Percentiles rank a stretch among this genome's conserved stretches.
Evolutionary conservation across 2,797 vertebrate genomes (phyloP).

Genomic region (Myotis daubentonii): DNA sequence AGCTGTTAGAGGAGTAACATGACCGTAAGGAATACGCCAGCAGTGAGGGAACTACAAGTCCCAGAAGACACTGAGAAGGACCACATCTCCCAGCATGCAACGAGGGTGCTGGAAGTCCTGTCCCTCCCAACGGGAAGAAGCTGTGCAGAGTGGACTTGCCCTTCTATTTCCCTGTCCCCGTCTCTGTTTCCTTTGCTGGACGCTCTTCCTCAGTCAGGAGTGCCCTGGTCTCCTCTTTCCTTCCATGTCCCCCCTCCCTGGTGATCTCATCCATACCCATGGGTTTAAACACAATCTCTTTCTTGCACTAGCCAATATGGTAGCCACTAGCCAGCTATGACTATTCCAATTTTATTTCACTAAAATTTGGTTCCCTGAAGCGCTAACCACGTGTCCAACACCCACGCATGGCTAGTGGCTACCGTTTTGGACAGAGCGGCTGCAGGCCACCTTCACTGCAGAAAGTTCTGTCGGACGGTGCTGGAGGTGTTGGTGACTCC

Average conservation of each 20-base stretch:
- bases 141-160: background rate
- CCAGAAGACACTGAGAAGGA: background rate
- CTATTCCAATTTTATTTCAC: slow-evolving; percentile 23
- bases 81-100: slow-evolving; percentile 51
- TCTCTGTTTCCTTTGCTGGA: background rate
- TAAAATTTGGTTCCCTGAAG: background rate
- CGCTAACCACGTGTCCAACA: background rate
- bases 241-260: background rate
- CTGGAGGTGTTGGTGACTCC: background rate
- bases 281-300: background rate
- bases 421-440: background rate
- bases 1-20: background rate
- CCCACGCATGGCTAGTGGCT: background rate
- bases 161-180: background rate
- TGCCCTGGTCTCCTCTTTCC: background rate
- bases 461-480: background rate
- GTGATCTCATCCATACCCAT: background rate
- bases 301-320: background rate
- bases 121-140: background rate
- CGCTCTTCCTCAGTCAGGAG: background rate
- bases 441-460: background rate
- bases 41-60: slow-evolving; percentile 3
- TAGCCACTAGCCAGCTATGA: background rate
- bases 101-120: background rate
- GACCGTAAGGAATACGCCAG: background rate